Evolutionary conservation across 1,140 invertebrate species (phyloP), one percentile per base, ranked within the genome.

Genomic region (Conus betulinus): DNA sequence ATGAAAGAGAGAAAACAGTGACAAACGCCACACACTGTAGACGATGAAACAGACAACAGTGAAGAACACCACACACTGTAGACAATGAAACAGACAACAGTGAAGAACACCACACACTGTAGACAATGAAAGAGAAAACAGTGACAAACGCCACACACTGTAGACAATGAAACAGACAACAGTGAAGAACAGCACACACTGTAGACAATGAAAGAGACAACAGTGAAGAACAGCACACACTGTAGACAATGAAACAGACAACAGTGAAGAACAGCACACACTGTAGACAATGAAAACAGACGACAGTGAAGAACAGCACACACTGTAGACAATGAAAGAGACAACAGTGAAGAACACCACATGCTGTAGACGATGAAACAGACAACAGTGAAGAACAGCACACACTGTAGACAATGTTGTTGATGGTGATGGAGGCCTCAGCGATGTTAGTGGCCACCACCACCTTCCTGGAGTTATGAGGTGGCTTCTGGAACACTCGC

Each of bases 381-480:
- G 83, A 13, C 13, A 84, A 55, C 27, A 84, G 51, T 15, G 52
- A 15, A n/a, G 39, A 39, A 67, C 5, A 60, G 17, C 23, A 91
- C 93, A 90, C 90, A 95, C 94, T 93, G 87, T 98, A 99, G 89
- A 97, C 97, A 91, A 99, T 97, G 71, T 98, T 98, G 84, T 97
- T 97, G 89, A 98, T 97, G 11, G 98, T 98, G 51, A 99, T 97
- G 8, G 98, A 99, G 0, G 99, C 98, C 96, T 99, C 99, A 0
- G 99, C 99, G 87, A 99, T 98, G 94, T 99, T 99, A 6, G 99
- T 99, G 0, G 99, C 98, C 25, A 99, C 96, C 0, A 99, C 97
- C 55, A 99, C 97, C 96, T 99, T 99, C 60, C 99, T 96, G 0
- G 96, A 96, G 92, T 97, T 96, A 17, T 94, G 92, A n/a, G 97